A percentile compares a stretch with the other conserved stretches of the same genome.
Evolutionary conservation across 2,113 vertebrate species (phyloP).

Genomic region (Hyperopisus bebe): DNA sequence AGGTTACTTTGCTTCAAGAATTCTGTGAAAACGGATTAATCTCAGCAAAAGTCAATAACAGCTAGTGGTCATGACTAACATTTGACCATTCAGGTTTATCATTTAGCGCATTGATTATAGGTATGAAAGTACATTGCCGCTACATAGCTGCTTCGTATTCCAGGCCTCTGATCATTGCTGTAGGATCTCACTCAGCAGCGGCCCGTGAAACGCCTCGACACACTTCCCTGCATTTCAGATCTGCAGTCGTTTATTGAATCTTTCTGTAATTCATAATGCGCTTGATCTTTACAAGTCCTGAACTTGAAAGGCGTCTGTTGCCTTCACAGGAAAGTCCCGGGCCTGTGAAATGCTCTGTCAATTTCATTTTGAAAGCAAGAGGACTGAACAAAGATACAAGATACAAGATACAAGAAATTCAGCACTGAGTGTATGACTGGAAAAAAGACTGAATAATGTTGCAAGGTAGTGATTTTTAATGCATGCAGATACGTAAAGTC

Average conservation of each 20-base stretch:
- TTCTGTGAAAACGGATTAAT: neutral
- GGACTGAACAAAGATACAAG: neutral
- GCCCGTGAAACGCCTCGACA: neutral
- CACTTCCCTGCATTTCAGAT: neutral
- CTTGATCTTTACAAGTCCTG: conserved; percentile 1
- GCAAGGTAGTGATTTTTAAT: neutral
- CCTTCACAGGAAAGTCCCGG: neutral
- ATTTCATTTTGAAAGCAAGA: neutral
- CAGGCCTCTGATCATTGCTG: neutral
- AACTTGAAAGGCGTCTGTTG: neutral
- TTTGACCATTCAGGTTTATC: neutral
- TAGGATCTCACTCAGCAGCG: neutral
- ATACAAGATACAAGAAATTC: neutral
- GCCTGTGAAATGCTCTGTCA: neutral
- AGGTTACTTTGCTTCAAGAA: neutral
- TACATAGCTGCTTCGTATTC: neutral
- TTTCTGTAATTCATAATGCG: conserved; percentile 1
- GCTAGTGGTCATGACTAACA: neutral
- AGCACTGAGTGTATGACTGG: neutral
- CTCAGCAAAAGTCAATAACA: conserved; percentile 10
- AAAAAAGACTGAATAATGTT: neutral
- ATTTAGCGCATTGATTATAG: conserved; percentile 13
- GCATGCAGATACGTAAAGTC: neutral
- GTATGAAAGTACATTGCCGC: neutral
- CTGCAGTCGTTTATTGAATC: neutral